Evolutionary conservation across 2,113 vertebrate species (phyloP), one percentile per base, ranked within the genome.

Genomic region (Dryoscopus gambensis): DNA sequence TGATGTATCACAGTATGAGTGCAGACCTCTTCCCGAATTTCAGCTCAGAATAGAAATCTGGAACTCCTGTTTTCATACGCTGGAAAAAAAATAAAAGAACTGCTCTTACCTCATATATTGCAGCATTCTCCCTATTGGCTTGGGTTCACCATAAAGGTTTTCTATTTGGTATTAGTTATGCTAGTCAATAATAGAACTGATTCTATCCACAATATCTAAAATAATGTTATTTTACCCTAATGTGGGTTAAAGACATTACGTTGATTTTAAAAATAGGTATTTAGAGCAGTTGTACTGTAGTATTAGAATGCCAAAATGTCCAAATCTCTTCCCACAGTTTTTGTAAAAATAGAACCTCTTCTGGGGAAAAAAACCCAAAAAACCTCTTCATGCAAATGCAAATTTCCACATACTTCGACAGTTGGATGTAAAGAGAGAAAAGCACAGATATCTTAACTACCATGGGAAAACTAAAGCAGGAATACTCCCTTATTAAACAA

Each of bases 331-430:
- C 93, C 92, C 90, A 85, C 85, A 62, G 71, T 15, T 93, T 92
- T 85, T 70, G n/a, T 80, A 95, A 95, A 95, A 91, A 93, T 69
- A 96, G 87, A 91, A 89, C 6, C 14, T 84, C 65, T 94, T 83
- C 79, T 67, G 35, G 35, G 68, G 8, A 46, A 56, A 89, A 83
- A 83, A 62, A 71, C 2, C 16, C 2, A 21, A 42, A 14, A 64
- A 40, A 19, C 4, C 24, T 33, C 33, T 71, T 74, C 64, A 67
- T 64, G 60, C 16, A 86, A 95, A 95, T 67, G 80, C 39, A 81
- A 89, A 92, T 96, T 89, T 93, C 76, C 73, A 80, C 47, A 21
- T 59, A 69, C 62, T 80, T 83, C 63, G 84, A 91, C 79, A 95
- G 63, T 44, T 94, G 84, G 55, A 89, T 88, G 68, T 24, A 83